Evolutionary conservation across 2,888 invertebrate species (phyloP).

Genomic region (Andricus curvator): DNA sequence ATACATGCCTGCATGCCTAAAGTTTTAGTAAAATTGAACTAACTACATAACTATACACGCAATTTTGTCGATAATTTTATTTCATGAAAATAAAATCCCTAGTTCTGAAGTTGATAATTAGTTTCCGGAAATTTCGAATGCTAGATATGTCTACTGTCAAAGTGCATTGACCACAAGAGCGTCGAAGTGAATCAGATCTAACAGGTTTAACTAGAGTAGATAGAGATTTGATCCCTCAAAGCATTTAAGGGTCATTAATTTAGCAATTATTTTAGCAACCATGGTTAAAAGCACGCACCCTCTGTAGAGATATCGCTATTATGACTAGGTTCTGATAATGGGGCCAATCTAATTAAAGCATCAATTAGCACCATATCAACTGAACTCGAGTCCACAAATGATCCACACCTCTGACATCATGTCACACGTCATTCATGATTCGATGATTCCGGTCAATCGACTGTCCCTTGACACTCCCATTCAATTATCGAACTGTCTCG

Average conservation of each 20-base stretch:
- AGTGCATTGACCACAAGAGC: not conserved
- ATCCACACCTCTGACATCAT: constrained; percentile 6
- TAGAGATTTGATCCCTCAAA: constrained; percentile 9
- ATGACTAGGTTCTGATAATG: constrained; percentile 13
- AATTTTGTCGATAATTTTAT: too few relatives aligned
- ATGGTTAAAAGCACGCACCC: constrained; percentile 19
- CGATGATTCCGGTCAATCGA: constrained; percentile 34
- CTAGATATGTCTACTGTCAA: not conserved
- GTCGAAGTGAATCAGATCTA: not conserved
- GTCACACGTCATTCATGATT: constrained; percentile 14
- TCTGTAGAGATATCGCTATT: constrained; percentile 3
- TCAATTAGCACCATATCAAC: constrained; percentile 29
- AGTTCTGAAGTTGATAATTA: too few relatives aligned
- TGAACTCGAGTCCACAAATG: constrained; percentile 23
- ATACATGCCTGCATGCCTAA: too few relatives aligned
- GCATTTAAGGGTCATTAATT: constrained; percentile 21
- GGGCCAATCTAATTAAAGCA: constrained; percentile 22
- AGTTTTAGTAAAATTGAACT: too few relatives aligned
- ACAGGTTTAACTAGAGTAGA: not conserved
- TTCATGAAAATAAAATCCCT: too few relatives aligned
- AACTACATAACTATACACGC: too few relatives aligned
- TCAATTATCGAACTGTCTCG: constrained; percentile 27
- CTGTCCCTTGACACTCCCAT: constrained; percentile 33
- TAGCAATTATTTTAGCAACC: constrained; percentile 26
- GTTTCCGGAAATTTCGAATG: not conserved